These are phyloP conservation scores for Selene dorsalis DNA, from an alignment of 2,797 vertebrate genomes.

Conservation along the genomic window DNA sequence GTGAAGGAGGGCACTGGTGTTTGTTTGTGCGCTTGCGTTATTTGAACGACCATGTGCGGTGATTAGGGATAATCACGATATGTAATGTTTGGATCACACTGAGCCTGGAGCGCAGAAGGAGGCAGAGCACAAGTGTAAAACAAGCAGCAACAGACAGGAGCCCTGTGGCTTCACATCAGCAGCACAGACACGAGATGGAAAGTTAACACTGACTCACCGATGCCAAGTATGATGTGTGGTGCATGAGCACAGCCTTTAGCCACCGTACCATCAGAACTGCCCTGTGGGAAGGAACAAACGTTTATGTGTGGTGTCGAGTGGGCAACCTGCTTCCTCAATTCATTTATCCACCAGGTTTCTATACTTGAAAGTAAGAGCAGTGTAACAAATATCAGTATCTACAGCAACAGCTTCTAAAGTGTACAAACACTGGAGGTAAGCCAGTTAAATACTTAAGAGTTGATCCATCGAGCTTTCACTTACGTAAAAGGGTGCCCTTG, in stretches of 20 bases:
- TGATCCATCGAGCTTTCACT: conserved; percentile 64
- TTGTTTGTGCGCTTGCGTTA: not conserved
- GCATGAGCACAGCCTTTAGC: conserved; percentile 92
- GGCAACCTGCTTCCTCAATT: not conserved
- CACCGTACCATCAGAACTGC: conserved; percentile 93
- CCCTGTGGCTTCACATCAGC: not conserved
- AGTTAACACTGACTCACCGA: conserved; percentile 86
- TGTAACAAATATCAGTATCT: not conserved
- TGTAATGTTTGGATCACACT: too few relatives aligned
- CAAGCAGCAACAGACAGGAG: not conserved
- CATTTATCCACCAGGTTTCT: not conserved
- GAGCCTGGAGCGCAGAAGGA: not conserved
- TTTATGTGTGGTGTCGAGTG: not conserved
- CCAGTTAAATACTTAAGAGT: not conserved
- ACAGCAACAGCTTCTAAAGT: not conserved
- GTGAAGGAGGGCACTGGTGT: not conserved
- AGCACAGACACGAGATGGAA: not conserved
- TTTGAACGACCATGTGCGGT: not conserved
- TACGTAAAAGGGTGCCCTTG: conserved; percentile 94
- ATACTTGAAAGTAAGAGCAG: not conserved
- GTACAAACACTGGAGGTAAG: not conserved
- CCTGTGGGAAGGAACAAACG: conserved; percentile 78
- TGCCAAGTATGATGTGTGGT: conserved; percentile 95
- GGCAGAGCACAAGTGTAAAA: not conserved
- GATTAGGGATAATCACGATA: not conserved